Evolutionary conservation across 2,113 vertebrate species (phyloP).

Genomic region (Galemys pyrenaicus): DNA sequence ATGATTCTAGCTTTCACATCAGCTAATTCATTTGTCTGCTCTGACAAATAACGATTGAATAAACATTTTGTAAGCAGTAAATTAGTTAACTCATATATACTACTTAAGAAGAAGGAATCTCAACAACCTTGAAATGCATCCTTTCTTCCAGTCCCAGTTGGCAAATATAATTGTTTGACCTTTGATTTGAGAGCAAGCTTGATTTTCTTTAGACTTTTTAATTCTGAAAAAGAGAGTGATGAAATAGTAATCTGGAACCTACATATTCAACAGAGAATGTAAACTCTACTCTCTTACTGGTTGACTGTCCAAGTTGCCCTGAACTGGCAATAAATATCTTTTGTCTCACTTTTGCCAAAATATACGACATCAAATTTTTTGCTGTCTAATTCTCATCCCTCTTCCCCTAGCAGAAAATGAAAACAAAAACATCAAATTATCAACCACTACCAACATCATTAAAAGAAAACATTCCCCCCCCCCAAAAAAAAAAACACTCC

Average conservation of each 20-base stretch:
- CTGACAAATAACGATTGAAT: constrained; percentile 44
- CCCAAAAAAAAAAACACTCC: neutral
- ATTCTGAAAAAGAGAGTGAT: neutral
- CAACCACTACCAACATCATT: neutral
- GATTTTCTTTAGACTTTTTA: constrained; percentile 23
- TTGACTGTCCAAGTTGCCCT: neutral
- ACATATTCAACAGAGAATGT: neutral
- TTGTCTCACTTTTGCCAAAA: neutral
- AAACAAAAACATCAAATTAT: neutral
- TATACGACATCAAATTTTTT: neutral
- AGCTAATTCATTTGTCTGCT: constrained; percentile 21
- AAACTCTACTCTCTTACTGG: neutral
- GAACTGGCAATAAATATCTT: neutral
- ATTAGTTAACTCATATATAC: neutral
- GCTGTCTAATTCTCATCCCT: neutral
- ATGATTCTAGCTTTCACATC: constrained; percentile 35
- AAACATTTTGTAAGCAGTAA: constrained; percentile 48
- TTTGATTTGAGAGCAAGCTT: neutral
- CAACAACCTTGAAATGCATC: constrained; percentile 1
- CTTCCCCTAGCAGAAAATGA: neutral
- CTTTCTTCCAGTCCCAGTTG: neutral
- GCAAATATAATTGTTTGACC: neutral
- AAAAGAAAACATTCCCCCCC: neutral
- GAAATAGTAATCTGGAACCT: neutral
- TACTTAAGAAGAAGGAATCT: constrained; percentile 42